These are phyloP conservation scores for Patella pellucida DNA, from an alignment of 2,888 invertebrate species.

Conservation along the genomic window DNA sequence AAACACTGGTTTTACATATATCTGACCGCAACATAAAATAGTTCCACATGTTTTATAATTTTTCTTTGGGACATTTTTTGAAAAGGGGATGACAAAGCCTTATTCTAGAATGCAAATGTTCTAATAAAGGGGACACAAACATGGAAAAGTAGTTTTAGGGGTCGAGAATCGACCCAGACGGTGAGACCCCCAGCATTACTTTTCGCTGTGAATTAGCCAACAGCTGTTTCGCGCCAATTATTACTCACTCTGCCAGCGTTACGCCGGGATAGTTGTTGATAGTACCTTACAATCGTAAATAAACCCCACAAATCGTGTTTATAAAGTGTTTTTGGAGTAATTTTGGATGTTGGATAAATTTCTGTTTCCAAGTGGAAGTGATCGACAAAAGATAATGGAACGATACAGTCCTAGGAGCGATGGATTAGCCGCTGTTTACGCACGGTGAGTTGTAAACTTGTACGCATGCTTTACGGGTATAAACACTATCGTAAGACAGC, in stretches of 20 bases:
- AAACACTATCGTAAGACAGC: constrained; percentile 64
- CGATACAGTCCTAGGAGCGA: constrained; percentile 54
- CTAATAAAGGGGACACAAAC: no score
- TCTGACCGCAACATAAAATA: constrained; percentile 47
- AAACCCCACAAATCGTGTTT: constrained; percentile 15
- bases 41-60: constrained; percentile 41
- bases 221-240: constrained; percentile 70
- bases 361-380: constrained; percentile 9
- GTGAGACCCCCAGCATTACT: constrained; percentile 20
- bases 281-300: constrained; percentile 40
- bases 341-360: constrained; percentile 20
- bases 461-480: constrained; percentile 61
- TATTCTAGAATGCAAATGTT: no score
- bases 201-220: constrained; percentile 58
- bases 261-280: constrained; percentile 57
- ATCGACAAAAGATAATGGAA: constrained; percentile 40
- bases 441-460: constrained; percentile 62
- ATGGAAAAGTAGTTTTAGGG: no score
- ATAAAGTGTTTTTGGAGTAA: not conserved
- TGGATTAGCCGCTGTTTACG: constrained; percentile 56
- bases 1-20: constrained; percentile 38
- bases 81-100: no score
- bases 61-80: not conserved
- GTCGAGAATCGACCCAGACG: no score
- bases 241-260: constrained; percentile 65